A percentile compares a stretch with the other conserved stretches of the same genome.
phyloP scores from a whole-genome alignment of 2,797 vertebrate genomes.

The Monodelphis domestica region DNA sequence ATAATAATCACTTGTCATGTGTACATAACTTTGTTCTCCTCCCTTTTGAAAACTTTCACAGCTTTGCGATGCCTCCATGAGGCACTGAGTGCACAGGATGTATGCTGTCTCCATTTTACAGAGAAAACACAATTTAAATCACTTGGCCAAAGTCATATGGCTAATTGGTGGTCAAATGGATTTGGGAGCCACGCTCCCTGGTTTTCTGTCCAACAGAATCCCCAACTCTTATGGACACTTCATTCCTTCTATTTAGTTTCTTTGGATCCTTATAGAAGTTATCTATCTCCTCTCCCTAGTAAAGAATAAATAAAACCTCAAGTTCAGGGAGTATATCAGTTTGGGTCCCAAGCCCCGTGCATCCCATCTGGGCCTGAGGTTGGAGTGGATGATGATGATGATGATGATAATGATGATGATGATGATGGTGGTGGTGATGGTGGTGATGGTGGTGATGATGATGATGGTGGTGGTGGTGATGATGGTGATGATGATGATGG shows the following conservation, averaged over 20 bases:
- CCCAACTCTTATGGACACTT: neutral
- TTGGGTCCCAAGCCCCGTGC: too few relatives aligned
- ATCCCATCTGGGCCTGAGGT: too few relatives aligned
- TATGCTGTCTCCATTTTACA: neutral
- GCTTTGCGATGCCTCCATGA: neutral
- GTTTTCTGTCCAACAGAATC: neutral
- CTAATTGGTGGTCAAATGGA: neutral
- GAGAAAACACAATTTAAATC: neutral
- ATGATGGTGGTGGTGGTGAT: too few relatives aligned
- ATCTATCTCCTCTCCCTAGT: neutral
- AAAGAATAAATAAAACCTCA: neutral
- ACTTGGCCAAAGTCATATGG: neutral
- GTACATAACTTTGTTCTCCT: neutral
- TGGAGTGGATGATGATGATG: too few relatives aligned
- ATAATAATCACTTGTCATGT: neutral
- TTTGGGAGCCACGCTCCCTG: neutral
- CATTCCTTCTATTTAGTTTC: neutral
- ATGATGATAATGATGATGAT: too few relatives aligned
- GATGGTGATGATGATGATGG: too few relatives aligned
- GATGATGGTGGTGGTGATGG: too few relatives aligned
- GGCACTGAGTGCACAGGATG: too few relatives aligned
- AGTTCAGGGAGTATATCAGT: neutral
- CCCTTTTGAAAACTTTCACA: neutral
- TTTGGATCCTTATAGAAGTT: neutral
- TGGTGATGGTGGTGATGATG: too few relatives aligned